Conservation (phyloP, 2,888 invertebrate species). For the Drosophila neonasuta region DNA sequence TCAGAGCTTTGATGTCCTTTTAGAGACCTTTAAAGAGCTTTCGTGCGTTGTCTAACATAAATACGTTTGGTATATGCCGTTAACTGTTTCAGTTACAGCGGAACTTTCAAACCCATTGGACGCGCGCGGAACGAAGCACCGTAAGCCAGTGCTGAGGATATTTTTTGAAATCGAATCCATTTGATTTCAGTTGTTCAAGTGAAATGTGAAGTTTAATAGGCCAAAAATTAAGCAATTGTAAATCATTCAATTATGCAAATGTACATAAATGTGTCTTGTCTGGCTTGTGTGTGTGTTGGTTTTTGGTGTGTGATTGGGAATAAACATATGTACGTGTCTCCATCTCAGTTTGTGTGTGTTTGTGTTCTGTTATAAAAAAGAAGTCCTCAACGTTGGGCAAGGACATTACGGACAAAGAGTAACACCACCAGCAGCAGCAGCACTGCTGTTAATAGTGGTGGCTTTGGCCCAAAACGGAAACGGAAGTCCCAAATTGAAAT, state of each 20-base stretch:
- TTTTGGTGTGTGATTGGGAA: slow-evolving; percentile 11
- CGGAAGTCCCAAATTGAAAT: slow-evolving; percentile 78
- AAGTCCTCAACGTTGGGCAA: slow-evolving; percentile 53
- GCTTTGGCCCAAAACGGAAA: slow-evolving; percentile 55
- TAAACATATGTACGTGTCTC: not conserved
- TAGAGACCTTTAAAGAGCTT: slow-evolving; percentile 67
- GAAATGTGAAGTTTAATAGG: slow-evolving; percentile 54
- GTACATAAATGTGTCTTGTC: slow-evolving; percentile 10
- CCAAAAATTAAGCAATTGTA: slow-evolving; percentile 31
- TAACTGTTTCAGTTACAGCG: slow-evolving; percentile 66
- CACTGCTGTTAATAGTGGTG: slow-evolving; percentile 13
- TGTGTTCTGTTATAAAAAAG: slow-evolving; percentile 43
- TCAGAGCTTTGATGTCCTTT: slow-evolving; percentile 61
- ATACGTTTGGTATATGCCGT: slow-evolving; percentile 45
- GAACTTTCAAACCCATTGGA: slow-evolving; percentile 64
- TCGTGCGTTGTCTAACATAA: slow-evolving; percentile 34
- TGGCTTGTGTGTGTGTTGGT: slow-evolving; percentile 10
- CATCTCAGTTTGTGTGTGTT: slow-evolving; percentile 31
- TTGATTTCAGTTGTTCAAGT: slow-evolving; percentile 41
- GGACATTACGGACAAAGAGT: slow-evolving; percentile 73
- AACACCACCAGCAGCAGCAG: slow-evolving; percentile 22
- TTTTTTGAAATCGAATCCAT: slow-evolving; percentile 63
- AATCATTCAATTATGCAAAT: slow-evolving; percentile 45
- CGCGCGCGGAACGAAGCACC: slow-evolving; percentile 50
- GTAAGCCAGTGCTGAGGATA: slow-evolving; percentile 33